Percentiles rank a stretch among this genome's conserved stretches.
These are phyloP conservation scores for Poecilobothrus nobilitatus DNA, from an alignment of 2,888 invertebrate genomes.

Conservation along the genomic window DNA sequence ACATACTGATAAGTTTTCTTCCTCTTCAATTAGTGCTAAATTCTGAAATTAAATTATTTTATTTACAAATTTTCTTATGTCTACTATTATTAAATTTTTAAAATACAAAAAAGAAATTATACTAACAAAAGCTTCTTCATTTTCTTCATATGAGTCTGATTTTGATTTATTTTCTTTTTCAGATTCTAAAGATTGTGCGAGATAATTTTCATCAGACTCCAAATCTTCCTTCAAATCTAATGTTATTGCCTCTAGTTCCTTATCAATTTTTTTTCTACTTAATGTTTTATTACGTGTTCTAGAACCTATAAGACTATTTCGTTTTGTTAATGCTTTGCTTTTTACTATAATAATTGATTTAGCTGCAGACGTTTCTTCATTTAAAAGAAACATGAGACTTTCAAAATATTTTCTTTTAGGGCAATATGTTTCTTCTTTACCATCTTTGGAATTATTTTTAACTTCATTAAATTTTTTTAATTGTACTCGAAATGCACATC, in stretches of 20 bases:
- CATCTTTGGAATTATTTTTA: conserved; percentile 35
- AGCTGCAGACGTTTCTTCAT: conserved; percentile 32
- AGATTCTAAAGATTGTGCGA: neutral
- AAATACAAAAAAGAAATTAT: neutral
- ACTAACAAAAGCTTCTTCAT: neutral
- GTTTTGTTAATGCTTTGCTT: neutral
- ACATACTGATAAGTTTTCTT: neutral
- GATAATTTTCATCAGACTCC: neutral
- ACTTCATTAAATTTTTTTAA: conserved; percentile 40
- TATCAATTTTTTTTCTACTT: neutral
- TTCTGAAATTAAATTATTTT: neutral
- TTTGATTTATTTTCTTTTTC: neutral
- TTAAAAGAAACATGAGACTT: conserved; percentile 41
- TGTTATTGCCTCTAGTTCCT: conserved; percentile 10
- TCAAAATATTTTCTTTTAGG: conserved; percentile 42
- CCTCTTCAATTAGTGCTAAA: neutral
- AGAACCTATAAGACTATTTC: too few relatives aligned
- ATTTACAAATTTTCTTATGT: too few relatives aligned
- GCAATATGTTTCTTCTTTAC: conserved; percentile 40
- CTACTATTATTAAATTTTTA: too few relatives aligned
- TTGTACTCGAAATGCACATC: conserved; percentile 42
- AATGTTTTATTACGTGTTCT: neutral
- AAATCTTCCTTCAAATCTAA: neutral
- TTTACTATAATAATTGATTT: neutral
- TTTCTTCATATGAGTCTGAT: neutral